Conservation (phyloP, 2,113 vertebrate genomes). For the Chlorodrepanis virens region DNA sequence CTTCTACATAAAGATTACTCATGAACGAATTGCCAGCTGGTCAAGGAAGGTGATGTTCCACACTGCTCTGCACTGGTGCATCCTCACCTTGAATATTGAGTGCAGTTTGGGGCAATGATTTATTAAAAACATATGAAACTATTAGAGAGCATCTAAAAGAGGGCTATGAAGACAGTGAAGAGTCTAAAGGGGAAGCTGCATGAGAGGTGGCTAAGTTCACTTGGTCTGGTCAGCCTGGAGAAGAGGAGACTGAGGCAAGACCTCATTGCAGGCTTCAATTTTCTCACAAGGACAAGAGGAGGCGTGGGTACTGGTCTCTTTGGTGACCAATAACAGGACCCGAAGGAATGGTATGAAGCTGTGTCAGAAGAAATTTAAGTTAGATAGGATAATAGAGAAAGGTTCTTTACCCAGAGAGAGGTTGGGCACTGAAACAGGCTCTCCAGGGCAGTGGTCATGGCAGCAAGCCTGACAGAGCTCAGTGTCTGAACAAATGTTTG, state of each 20-base stretch:
- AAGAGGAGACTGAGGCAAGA: background rate
- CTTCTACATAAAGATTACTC: background rate
- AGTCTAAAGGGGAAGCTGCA: background rate
- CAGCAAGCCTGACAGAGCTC: background rate
- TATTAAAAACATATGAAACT: background rate
- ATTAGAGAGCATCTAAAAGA: background rate
- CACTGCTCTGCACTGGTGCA: background rate
- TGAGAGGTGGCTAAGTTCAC: background rate
- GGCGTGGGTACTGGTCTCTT: background rate
- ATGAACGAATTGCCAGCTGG: fast-evolving
- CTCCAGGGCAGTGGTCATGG: background rate
- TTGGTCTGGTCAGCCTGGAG: background rate
- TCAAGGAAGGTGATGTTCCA: background rate
- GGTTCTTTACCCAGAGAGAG: background rate
- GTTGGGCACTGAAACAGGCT: background rate
- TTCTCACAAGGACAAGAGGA: fast-evolving
- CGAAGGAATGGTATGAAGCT: fast-evolving
- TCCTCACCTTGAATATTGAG: background rate
- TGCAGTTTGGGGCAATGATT: background rate
- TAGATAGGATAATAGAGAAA: background rate
- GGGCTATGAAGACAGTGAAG: background rate
- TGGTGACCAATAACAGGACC: background rate
- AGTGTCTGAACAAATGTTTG: background rate
- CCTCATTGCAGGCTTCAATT: background rate
- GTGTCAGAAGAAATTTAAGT: background rate